phyloP scores from a whole-genome alignment of 2,797 vertebrate species.

The Arctocebus calabarensis region DNA sequence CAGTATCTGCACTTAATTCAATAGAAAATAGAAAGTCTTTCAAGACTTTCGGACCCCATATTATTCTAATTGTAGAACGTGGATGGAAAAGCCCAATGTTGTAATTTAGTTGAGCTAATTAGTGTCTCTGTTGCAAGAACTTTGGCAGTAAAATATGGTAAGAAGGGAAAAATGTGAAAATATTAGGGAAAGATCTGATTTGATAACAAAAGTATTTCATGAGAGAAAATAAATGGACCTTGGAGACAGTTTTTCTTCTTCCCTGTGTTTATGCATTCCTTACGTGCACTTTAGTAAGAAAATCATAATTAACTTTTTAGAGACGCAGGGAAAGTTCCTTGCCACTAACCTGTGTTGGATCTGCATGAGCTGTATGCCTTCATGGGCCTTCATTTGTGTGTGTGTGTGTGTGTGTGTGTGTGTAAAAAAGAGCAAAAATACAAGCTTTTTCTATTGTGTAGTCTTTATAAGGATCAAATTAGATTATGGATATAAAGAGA shows the following conservation, averaged over 20 bases:
- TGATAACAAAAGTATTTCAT: neutral
- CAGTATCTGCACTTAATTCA: neutral
- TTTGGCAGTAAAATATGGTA: neutral
- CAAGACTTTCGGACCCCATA: neutral
- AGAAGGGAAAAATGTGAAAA: neutral
- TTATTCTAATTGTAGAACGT: neutral
- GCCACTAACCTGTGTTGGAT: neutral
- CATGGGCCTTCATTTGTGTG: neutral
- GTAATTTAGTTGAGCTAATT: slow-evolving; percentile 2
- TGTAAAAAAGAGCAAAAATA: neutral
- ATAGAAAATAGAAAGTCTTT: neutral
- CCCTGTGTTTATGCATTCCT: neutral
- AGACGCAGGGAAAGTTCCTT: neutral
- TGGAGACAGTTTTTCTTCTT: neutral
- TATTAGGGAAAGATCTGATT: neutral
- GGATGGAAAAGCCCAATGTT: neutral
- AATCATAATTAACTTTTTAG: neutral
- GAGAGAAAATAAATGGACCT: neutral
- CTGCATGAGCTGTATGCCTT: neutral
- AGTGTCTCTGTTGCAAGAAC: neutral
- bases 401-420: too few relatives aligned
- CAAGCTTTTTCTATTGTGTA: neutral
- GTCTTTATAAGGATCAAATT: slow-evolving; percentile 7
- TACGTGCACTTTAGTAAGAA: neutral
- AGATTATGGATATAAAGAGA: neutral